Percentiles rank a stretch among this genome's conserved stretches.
Evolutionary conservation across 2,113 vertebrate genomes (phyloP).

Genomic region (Aramus guarauna): DNA sequence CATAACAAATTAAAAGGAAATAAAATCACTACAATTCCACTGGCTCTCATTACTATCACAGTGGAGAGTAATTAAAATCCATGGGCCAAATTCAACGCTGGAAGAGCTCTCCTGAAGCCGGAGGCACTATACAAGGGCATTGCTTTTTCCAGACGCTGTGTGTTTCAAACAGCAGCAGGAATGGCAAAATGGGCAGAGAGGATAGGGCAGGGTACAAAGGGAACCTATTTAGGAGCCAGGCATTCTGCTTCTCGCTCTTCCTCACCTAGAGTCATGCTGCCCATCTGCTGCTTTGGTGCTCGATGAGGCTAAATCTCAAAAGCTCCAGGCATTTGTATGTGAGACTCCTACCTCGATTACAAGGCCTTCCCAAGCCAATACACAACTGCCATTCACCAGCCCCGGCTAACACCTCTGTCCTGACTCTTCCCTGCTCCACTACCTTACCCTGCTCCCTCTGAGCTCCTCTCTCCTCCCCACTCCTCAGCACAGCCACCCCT

Average conservation of each 20-base stretch:
- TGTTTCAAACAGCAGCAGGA: neutral
- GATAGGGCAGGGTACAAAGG: neutral
- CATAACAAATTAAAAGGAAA: conserved; percentile 68
- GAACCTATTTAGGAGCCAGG: neutral
- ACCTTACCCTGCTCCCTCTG: neutral
- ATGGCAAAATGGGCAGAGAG: neutral
- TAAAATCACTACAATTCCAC: conserved; percentile 54
- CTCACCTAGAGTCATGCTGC: neutral
- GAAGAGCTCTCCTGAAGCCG: neutral
- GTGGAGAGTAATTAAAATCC: conserved; percentile 63
- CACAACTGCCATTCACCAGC: neutral
- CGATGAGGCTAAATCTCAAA: neutral
- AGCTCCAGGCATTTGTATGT: neutral
- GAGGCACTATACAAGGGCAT: neutral
- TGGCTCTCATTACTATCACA: conserved; percentile 44
- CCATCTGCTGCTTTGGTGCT: neutral
- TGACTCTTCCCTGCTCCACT: neutral
- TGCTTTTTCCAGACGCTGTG: neutral
- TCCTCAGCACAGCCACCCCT: neutral
- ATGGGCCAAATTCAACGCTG: neutral
- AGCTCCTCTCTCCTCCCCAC: neutral
- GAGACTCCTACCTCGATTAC: neutral
- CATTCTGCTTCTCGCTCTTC: neutral
- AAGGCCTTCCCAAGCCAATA: neutral
- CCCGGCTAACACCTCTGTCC: neutral